phyloP scores from a whole-genome alignment of 2,797 vertebrate genomes.

The Brachyrhaphis roseni region DNA sequence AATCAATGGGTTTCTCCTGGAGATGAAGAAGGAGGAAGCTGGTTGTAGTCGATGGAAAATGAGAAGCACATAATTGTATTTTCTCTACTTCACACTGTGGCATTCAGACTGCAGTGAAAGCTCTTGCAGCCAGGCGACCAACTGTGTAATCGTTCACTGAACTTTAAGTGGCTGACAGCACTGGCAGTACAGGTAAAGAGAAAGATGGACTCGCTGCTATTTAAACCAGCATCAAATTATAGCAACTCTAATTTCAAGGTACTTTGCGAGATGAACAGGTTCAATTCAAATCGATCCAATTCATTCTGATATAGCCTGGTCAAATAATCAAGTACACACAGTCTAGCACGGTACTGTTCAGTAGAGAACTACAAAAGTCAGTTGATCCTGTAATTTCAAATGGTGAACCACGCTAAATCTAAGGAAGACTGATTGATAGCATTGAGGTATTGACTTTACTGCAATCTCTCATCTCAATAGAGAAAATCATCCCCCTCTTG shows the following conservation, averaged over 20 bases:
- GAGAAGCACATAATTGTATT: slow-evolving; percentile 76
- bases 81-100: slow-evolving; percentile 81
- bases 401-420: neutral
- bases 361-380: neutral
- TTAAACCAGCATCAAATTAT: neutral
- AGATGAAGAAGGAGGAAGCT: slow-evolving; percentile 35
- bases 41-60: slow-evolving; percentile 78
- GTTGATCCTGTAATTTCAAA: neutral
- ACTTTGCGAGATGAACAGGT: neutral
- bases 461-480: neutral
- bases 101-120: slow-evolving; percentile 71
- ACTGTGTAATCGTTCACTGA: slow-evolving; percentile 33
- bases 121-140: slow-evolving; percentile 14
- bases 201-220: slow-evolving; percentile 5
- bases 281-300: neutral
- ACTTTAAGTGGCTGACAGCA: slow-evolving; percentile 26
- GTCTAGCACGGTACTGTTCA: neutral
- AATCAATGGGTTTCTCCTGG: slow-evolving; percentile 52
- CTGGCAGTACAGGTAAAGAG: slow-evolving; percentile 9
- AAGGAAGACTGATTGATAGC: neutral
- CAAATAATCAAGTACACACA: neutral
- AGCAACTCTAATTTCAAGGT: neutral
- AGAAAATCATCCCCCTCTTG: neutral
- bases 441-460: neutral
- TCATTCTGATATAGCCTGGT: neutral